Percentiles rank a stretch among this genome's conserved stretches.
Evolutionary conservation across 2,113 vertebrate species (phyloP).

Genomic region (Toxotes jaculatrix): DNA sequence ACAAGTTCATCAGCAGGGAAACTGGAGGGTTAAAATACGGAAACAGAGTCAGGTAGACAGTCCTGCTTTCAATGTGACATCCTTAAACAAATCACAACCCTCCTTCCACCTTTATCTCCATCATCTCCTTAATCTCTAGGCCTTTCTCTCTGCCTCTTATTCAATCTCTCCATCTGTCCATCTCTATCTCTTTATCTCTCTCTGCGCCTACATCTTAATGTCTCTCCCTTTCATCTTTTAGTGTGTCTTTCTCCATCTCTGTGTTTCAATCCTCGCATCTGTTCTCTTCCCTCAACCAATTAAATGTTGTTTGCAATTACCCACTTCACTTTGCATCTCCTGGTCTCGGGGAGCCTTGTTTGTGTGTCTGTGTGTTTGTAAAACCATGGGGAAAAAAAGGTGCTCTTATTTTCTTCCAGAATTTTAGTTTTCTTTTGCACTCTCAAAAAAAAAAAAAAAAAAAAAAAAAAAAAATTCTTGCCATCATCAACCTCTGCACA

Average conservation of each 20-base stretch:
- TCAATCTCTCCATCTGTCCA: slow-evolving; percentile 61
- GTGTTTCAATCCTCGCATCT: slow-evolving; percentile 64
- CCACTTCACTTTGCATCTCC: slow-evolving; percentile 47
- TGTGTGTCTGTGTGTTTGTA: neutral
- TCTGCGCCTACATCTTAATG: slow-evolving; percentile 33
- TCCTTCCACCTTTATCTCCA: slow-evolving; percentile 47
- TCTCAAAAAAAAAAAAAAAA: neutral
- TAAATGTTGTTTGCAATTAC: slow-evolving; percentile 66
- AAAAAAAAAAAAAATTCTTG: slow-evolving; percentile 10
- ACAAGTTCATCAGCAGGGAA: neutral
- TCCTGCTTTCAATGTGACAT: slow-evolving; percentile 10
- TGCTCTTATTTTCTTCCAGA: slow-evolving; percentile 29
- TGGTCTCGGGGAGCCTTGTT: slow-evolving; percentile 42
- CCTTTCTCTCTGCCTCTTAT: slow-evolving; percentile 30
- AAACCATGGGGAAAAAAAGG: neutral
- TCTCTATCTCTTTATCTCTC: slow-evolving; percentile 57
- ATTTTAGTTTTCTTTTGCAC: slow-evolving; percentile 34
- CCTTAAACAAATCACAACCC: slow-evolving; percentile 47
- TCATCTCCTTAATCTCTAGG: slow-evolving; percentile 49
- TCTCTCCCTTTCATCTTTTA: slow-evolving; percentile 51
- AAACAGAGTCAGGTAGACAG: slow-evolving; percentile 5
- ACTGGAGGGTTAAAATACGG: slow-evolving; percentile 14
- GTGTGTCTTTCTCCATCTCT: slow-evolving; percentile 38
- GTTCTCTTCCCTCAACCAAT: slow-evolving; percentile 65
- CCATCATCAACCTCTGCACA: neutral